Percentiles rank a stretch among this genome's conserved stretches.
Evolutionary conservation across 2,113 vertebrate species (phyloP).

Genomic region (Ceuthmochares aereus): DNA sequence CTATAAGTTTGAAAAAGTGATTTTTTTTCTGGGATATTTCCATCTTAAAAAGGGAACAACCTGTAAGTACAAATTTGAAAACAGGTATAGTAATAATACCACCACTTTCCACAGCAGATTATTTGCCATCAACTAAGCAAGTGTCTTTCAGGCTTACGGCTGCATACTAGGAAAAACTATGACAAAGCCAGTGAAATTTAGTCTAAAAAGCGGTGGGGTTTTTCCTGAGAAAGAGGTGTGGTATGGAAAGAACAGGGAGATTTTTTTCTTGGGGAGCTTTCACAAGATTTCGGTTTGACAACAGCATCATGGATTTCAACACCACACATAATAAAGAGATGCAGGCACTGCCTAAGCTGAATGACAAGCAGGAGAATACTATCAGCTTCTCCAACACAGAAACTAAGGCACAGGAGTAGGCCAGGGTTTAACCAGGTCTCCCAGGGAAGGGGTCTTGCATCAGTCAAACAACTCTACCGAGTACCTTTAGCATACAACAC

Average conservation of each 20-base stretch:
- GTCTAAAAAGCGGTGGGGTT: neutral
- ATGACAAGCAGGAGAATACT: neutral
- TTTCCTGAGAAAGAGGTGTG: neutral
- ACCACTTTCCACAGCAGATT: neutral
- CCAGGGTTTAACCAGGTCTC: neutral
- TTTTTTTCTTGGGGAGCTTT: neutral
- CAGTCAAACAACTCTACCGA: neutral
- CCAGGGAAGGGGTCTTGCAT: neutral
- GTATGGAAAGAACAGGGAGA: neutral
- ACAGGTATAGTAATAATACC: neutral
- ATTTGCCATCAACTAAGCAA: neutral
- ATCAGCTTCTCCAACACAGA: neutral
- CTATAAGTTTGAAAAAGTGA: neutral
- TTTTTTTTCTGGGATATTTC: neutral
- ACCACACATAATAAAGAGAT: neutral
- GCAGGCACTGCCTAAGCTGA: neutral
- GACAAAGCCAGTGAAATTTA: neutral
- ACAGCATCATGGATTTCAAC: slow-evolving; percentile 7
- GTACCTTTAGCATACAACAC: neutral
- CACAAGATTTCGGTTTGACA: neutral
- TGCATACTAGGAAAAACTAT: neutral
- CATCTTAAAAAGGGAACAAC: neutral
- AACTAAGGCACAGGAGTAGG: neutral
- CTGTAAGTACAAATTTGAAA: neutral
- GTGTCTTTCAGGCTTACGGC: neutral